phyloP scores from a whole-genome alignment of 1,140 invertebrate genomes.

The Bombus pyrosoma region DNA sequence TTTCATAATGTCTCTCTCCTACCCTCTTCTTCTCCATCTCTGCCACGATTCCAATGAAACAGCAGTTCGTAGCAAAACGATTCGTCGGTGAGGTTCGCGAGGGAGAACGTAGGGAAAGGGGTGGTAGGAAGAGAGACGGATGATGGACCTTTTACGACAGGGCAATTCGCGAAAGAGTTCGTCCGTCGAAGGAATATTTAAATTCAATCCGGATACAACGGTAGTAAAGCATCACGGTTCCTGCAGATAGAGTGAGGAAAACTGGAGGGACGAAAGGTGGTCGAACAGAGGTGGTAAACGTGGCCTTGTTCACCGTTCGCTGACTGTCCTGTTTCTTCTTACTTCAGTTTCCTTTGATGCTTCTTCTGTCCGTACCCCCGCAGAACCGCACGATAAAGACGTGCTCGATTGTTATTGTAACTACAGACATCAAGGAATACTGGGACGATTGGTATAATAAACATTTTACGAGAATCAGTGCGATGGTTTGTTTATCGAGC shows the following conservation, averaged over 20 bases:
- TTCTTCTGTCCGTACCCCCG: not conserved
- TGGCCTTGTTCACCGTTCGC: not conserved
- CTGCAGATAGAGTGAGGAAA: not conserved
- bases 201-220: constrained; percentile 69
- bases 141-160: constrained; percentile 57
- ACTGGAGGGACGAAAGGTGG: not conserved
- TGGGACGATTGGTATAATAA: constrained; percentile 25
- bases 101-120: not conserved
- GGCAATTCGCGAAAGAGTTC: constrained; percentile 67
- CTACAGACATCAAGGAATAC: not conserved
- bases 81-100: not conserved
- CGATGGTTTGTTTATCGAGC: constrained; percentile 31
- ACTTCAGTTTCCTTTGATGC: constrained; percentile 10
- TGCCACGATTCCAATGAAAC: constrained; percentile 55
- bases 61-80: constrained; percentile 52
- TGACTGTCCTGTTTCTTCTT: not conserved
- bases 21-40: not conserved
- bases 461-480: constrained; percentile 41
- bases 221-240: constrained; percentile 54
- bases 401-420: constrained; percentile 30
- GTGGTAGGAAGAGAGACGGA: no score
- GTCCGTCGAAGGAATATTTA: constrained; percentile 70
- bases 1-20: constrained; percentile 53
- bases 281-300: constrained; percentile 21
- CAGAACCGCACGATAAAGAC: constrained; percentile 8